Percentiles rank a stretch among this genome's conserved stretches.
These are phyloP conservation scores for Rhopilema esculentum DNA, from an alignment of 30 jellyfish, hydroid and myxozoan species.

Conservation along the genomic window DNA sequence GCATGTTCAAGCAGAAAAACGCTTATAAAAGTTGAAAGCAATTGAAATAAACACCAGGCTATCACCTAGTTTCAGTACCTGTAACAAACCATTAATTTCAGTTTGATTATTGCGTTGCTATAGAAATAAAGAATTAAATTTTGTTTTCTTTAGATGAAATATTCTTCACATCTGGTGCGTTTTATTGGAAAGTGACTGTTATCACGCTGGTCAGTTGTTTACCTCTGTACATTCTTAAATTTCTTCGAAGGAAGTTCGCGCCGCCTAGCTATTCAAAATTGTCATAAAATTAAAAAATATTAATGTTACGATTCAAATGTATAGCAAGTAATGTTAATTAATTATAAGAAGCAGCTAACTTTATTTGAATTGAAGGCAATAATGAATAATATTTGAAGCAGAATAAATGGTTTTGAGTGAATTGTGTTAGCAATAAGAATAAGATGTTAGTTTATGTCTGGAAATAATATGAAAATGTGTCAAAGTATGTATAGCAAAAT, in stretches of 20 bases:
- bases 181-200: conserved; percentile 94
- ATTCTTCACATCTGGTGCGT: conserved; percentile 87
- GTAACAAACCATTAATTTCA: too few species aligned
- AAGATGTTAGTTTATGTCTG: too few species aligned
- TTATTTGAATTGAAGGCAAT: not conserved
- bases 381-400: not conserved
- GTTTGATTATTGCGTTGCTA: too few species aligned
- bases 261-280: conserved; percentile 96
- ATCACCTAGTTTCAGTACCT: too few species aligned
- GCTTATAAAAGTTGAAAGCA: too few species aligned
- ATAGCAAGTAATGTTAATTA: not conserved
- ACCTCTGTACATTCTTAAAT: conserved; percentile 89
- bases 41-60: too few species aligned
- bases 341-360: not conserved
- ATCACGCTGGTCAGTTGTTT: conserved; percentile 94
- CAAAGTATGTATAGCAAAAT: not conserved
- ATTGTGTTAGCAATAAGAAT: not conserved
- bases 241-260: conserved; percentile 87
- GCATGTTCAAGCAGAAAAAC: too few species aligned
- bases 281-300: conserved; percentile 5
- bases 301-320: not conserved
- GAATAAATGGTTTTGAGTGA: not conserved
- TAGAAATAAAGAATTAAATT: too few species aligned
- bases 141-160: conserved; percentile 57
- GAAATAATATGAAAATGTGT: not conserved